Percentiles rank a stretch among this genome's conserved stretches.
Conservation (phyloP, 1,140 invertebrate genomes). For the Zophobas morio region DNA sequence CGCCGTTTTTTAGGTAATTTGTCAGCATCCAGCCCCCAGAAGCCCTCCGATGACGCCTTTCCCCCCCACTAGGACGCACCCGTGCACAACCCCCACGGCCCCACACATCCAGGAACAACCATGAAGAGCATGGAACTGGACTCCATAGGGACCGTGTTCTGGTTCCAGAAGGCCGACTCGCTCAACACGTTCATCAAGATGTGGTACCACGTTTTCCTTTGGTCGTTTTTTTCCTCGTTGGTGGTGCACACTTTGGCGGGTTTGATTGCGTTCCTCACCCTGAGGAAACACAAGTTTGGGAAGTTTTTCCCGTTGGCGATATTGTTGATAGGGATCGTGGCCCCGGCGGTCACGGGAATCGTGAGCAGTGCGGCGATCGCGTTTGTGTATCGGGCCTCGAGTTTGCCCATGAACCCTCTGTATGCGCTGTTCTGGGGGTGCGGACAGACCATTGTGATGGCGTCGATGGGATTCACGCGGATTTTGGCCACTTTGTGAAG, state of each 20-base stretch:
- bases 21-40: no score
- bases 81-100: no score
- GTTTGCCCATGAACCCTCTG: constrained; percentile 88
- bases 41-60: no score
- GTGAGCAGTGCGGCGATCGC: constrained; percentile 94
- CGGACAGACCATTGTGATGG: constrained; percentile 91
- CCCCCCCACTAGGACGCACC: no score
- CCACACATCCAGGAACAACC: no score
- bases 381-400: constrained; percentile 92
- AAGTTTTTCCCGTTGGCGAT: constrained; percentile 93
- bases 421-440: constrained; percentile 95
- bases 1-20: no score
- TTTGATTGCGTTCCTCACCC: constrained; percentile 89
- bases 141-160: constrained; percentile 76
- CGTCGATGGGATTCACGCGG: constrained; percentile 91
- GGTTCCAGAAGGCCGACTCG: constrained; percentile 72
- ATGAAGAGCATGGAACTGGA: constrained; percentile 71
- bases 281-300: constrained; percentile 94
- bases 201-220: constrained; percentile 96
- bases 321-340: constrained; percentile 88
- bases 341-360: constrained; percentile 88
- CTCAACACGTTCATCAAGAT: constrained; percentile 86
- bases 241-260: constrained; percentile 90
- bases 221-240: constrained; percentile 94
- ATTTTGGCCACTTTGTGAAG: constrained; percentile 91